These are phyloP conservation scores for Cremastinae sp. DNA, from an alignment of 2,888 invertebrate genomes.

Conservation along the genomic window DNA sequence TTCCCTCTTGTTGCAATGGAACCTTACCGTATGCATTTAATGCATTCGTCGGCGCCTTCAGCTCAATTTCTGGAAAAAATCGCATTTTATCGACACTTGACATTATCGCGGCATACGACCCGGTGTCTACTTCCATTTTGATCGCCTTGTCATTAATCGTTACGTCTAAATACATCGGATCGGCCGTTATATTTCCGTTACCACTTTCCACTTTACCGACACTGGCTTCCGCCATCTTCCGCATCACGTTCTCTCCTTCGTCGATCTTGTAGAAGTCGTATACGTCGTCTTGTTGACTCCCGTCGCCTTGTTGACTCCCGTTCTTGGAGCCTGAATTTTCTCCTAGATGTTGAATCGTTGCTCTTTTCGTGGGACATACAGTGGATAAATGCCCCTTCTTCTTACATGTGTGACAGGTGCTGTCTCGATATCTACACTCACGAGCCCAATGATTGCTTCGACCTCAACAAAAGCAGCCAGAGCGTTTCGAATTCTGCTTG, in stretches of 20 bases:
- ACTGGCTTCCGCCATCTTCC: too few relatives aligned
- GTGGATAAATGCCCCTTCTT: conserved; percentile 53
- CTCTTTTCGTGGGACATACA: conserved; percentile 39
- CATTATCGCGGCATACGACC: conserved; percentile 60
- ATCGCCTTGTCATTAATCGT: conserved; percentile 46
- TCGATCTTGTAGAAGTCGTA: too few relatives aligned
- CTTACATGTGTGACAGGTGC: conserved; percentile 51
- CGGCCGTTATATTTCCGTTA: conserved; percentile 33
- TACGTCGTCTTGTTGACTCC: too few relatives aligned
- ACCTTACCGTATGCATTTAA: conserved; percentile 61
- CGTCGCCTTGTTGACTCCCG: too few relatives aligned
- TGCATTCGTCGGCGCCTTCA: conserved; percentile 35
- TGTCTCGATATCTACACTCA: conserved; percentile 37
- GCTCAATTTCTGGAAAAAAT: conserved; percentile 49
- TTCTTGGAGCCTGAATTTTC: too few relatives aligned
- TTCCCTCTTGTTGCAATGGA: conserved; percentile 53
- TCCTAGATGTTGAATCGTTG: conserved; percentile 28
- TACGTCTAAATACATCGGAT: conserved; percentile 53
- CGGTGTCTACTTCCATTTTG: conserved; percentile 64
- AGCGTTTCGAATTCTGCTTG: conserved; percentile 25
- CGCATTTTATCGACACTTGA: conserved; percentile 54
- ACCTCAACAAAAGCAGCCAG: conserved; percentile 49
- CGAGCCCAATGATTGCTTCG: conserved; percentile 42
- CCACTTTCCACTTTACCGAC: too few relatives aligned
- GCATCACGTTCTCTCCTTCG: too few relatives aligned